Percentiles rank a stretch among this genome's conserved stretches.
Conservation (phyloP, 2,113 vertebrate species). For the Neolamprologus longior region DNA sequence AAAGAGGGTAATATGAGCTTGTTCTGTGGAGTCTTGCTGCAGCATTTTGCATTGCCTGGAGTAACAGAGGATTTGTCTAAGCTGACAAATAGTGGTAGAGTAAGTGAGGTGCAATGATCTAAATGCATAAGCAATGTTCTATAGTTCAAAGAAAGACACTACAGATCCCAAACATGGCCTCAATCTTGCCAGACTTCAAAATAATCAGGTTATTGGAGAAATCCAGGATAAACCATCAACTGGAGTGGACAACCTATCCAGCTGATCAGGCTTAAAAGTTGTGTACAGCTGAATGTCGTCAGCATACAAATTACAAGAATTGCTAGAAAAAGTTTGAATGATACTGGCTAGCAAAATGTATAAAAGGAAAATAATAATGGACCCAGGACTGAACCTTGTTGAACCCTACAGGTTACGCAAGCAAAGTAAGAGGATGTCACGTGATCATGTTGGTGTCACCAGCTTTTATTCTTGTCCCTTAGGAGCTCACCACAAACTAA, state of each 20-base stretch:
- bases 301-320: background rate
- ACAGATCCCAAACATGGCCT: background rate
- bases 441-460: background rate
- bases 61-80: background rate
- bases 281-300: background rate
- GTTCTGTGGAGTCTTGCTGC: background rate
- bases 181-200: background rate
- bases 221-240: background rate
- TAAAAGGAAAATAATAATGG: background rate
- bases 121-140: background rate
- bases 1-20: accelerated
- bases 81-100: background rate
- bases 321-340: background rate
- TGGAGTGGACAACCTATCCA: background rate
- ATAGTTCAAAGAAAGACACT: background rate
- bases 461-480: background rate
- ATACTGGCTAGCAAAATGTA: background rate
- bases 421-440: background rate
- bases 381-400: background rate
- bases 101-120: background rate
- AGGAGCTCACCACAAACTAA: background rate
- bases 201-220: background rate
- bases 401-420: background rate
- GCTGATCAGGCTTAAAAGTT: background rate
- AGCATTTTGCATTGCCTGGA: background rate